A percentile compares a stretch with the other conserved stretches of the same genome.
Conservation (phyloP, 2,797 vertebrate genomes). For the Semotilus atromaculatus region DNA sequence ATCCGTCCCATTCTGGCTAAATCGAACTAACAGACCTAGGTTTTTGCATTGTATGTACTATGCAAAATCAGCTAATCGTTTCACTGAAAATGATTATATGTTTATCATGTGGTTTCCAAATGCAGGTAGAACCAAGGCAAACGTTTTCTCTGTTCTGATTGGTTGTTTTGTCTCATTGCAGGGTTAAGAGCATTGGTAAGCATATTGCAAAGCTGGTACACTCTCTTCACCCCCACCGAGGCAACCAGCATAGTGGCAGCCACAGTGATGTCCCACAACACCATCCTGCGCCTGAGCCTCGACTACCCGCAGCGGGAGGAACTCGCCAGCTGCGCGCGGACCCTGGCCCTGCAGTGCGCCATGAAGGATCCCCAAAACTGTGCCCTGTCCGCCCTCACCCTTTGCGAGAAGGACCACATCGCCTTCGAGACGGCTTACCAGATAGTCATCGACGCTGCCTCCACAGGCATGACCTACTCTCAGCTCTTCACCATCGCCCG, state of each 20-base stretch:
- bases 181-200: constrained; percentile 94
- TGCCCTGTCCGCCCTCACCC: constrained; percentile 92
- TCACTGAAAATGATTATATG: neutral
- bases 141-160: neutral
- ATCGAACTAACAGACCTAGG: neutral
- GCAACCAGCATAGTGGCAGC: constrained; percentile 97
- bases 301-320: constrained; percentile 97
- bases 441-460: constrained; percentile 87
- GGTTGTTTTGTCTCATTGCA: constrained; percentile 62
- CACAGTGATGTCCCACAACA: constrained; percentile 96
- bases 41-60: neutral
- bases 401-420: constrained; percentile 98
- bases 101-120: neutral
- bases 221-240: constrained; percentile 96
- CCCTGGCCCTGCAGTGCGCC: constrained; percentile 94
- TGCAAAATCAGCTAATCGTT: neutral
- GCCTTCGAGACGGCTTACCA: constrained; percentile 90
- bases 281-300: constrained; percentile 93
- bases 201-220: constrained; percentile 98
- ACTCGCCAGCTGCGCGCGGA: constrained; percentile 93
- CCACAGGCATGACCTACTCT: constrained; percentile 87
- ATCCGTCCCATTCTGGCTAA: neutral
- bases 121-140: neutral
- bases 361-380: constrained; percentile 99
- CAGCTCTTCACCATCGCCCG: constrained; percentile 90